Percentiles rank a stretch among this genome's conserved stretches.
phyloP scores from a whole-genome alignment of 2,113 vertebrate species.

The Smithornis capensis region DNA sequence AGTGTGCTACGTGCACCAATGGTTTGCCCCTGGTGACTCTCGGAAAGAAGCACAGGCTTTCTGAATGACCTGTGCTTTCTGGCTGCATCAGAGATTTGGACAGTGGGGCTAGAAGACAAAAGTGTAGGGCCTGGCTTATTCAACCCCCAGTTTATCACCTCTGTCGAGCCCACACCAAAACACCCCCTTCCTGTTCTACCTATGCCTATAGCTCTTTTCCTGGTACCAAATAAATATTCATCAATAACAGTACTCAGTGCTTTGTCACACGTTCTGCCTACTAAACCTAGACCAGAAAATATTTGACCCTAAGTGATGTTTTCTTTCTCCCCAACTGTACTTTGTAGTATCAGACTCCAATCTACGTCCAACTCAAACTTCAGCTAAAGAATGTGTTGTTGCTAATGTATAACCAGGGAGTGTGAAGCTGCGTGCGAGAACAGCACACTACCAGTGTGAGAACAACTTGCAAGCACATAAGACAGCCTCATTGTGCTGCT shows the following conservation, averaged over 20 bases:
- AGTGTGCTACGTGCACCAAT: background rate
- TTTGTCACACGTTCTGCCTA: constrained; percentile 4
- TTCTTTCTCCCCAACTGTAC: background rate
- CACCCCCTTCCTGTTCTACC: background rate
- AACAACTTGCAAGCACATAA: background rate
- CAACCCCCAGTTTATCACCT: background rate
- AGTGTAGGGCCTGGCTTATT: background rate
- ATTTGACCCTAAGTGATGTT: constrained; percentile 30
- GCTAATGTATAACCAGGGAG: constrained; percentile 61
- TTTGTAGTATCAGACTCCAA: constrained; percentile 14
- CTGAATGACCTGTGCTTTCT: background rate
- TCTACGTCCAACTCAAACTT: constrained; percentile 10
- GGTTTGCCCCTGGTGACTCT: background rate
- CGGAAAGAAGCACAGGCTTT: background rate
- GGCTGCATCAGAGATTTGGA: background rate
- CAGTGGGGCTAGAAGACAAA: background rate
- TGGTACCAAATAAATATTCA: background rate
- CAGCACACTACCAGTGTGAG: constrained; percentile 23
- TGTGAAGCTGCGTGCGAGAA: constrained; percentile 55
- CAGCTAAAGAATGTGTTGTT: constrained; percentile 44
- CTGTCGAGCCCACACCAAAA: background rate
- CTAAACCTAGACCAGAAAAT: constrained; percentile 23
- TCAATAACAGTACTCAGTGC: background rate
- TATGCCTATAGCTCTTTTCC: background rate
- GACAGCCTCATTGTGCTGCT: background rate